A percentile compares a stretch with the other conserved stretches of the same genome.
Conservation (phyloP, 2,888 invertebrate species). For the Atethmia centrago region DNA sequence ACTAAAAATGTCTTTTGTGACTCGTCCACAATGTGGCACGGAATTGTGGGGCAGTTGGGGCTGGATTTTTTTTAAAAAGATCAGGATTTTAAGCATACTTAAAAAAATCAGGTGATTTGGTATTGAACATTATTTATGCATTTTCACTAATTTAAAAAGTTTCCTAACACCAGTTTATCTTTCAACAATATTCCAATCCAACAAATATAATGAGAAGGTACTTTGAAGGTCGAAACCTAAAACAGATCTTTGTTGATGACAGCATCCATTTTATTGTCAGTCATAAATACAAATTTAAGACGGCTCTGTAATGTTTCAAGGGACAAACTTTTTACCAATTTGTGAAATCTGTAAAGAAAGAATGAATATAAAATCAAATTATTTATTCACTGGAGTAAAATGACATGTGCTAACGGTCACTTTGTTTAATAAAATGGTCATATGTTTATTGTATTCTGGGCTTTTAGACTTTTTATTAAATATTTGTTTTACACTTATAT, state of each 20-base stretch:
- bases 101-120: no score
- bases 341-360: background rate
- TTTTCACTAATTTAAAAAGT: background rate
- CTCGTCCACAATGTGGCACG: conserved; percentile 29
- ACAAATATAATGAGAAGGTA: background rate
- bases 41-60: background rate
- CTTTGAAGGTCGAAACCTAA: background rate
- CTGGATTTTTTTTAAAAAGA: background rate
- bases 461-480: no score
- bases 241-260: conserved; percentile 27
- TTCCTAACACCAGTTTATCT: background rate
- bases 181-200: background rate
- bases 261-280: conserved; percentile 21
- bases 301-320: background rate
- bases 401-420: no score
- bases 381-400: no score
- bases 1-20: conserved; percentile 50
- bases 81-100: background rate
- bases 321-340: background rate
- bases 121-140: background rate
- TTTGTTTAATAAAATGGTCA: no score
- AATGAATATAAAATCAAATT: no score
- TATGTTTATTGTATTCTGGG: no score
- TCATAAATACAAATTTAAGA: conserved; percentile 16
- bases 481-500: no score